Base-by-base conservation (phyloP, 2,797 vertebrate species). In the Parauchenoglanis ngamensis region DNA sequence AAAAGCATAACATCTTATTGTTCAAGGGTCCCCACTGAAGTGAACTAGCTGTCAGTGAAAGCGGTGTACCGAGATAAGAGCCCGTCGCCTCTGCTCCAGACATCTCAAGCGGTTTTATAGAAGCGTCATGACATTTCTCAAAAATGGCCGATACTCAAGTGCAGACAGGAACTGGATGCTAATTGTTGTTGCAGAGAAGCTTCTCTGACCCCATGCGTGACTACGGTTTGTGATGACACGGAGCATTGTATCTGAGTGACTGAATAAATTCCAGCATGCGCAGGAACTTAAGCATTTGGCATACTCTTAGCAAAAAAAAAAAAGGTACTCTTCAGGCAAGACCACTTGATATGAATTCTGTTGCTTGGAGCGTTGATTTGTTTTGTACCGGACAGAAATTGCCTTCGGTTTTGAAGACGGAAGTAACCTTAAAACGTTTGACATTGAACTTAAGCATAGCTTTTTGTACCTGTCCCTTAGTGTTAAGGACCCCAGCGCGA, bases 81-180 rank as follows among this genome's bases (percentile, higher is more conserved):
- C 5, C 0, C 10, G 81, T 15, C 65, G 28, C 10, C 2, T 68
- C 81, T 68, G 81, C 63, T 83, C 49, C n/a, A 52, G 81, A 83
- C 81, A 23, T 70, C 80, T 83, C 25, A 25, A 83, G 65, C 35
- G 81, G 46, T 56, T 83, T 67, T 13, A 25, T 54, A 68, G 68
- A 67, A 46, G 56, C 4, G 31, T 65, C 17, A 11, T 49, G 80
- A 12, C 61, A 11, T 82, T 67, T 49, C 13, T n/a, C 1, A 31
- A 23, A 83, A 80, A 61, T 61, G 78, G 56, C 54, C 10, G 40
- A 5, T 7, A 5, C 35, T 52, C 15, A 28, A 49, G 25, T 49
- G 12, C 7, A 0, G n/a, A 67, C n/a, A 10, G 21, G n/a, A 65
- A 31, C 40, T 49, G 7, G 13, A 56, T 4, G 75, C 28, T 31